These are phyloP conservation scores for Megaceryle maxima DNA, from an alignment of 2,113 vertebrate genomes.

Conservation along the genomic window DNA sequence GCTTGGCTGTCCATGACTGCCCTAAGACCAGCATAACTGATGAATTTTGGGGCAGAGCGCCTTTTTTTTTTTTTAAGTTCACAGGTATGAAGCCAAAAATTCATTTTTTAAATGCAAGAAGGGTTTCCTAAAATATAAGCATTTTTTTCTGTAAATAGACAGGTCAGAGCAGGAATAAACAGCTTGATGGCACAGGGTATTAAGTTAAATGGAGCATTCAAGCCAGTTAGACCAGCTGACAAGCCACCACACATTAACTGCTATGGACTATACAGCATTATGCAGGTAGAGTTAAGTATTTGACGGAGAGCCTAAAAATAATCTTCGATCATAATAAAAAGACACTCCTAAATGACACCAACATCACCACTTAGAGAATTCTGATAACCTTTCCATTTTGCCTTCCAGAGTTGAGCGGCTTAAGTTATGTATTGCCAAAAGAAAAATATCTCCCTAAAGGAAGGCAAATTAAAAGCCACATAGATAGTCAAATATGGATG, in stretches of 20 bases:
- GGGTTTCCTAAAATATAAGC: not conserved
- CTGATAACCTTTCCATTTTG: not conserved
- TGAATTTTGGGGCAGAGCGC: not conserved
- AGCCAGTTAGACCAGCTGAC: not conserved
- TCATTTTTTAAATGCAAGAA: not conserved
- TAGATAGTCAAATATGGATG: not conserved
- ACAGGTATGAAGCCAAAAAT: not conserved
- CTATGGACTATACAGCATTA: not conserved
- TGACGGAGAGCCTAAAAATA: not conserved
- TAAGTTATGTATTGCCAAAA: not conserved
- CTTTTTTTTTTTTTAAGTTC: not conserved
- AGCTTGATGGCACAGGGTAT: not conserved
- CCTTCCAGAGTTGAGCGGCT: not conserved
- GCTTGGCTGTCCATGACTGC: not conserved
- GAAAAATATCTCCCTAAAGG: not conserved
- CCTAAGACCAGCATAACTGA: not conserved
- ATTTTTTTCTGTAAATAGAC: not conserved
- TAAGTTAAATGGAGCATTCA: slow-evolving; percentile 11
- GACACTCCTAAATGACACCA: not conserved
- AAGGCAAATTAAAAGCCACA: not conserved
- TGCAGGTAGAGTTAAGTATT: not conserved
- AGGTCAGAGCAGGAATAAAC: not conserved
- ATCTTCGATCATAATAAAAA: not conserved
- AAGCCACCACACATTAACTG: not conserved
- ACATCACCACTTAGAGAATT: not conserved